These are phyloP conservation scores for Cynocephalus volans DNA, from an alignment of 2,113 vertebrate species.

Conservation along the genomic window DNA sequence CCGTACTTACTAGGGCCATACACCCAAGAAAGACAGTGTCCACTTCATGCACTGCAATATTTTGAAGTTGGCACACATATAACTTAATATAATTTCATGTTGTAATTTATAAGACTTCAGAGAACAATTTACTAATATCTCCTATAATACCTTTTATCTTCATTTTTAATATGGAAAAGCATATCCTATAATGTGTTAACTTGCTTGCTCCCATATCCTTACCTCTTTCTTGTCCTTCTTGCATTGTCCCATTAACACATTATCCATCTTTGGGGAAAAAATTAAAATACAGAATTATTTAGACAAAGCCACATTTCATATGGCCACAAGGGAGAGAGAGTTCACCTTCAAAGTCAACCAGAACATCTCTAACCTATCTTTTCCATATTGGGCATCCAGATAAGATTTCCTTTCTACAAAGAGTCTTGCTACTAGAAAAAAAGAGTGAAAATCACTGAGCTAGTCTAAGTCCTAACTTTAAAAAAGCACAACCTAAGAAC, in stretches of 20 bases:
- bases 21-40: background rate
- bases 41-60: background rate
- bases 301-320: background rate
- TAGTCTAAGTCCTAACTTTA: background rate
- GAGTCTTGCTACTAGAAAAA: background rate
- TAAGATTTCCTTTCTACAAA: background rate
- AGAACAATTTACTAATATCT: background rate
- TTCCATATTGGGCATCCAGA: background rate
- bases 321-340: background rate
- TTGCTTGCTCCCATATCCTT: background rate
- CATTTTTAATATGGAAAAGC: background rate
- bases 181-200: background rate
- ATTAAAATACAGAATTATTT: background rate
- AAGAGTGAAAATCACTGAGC: background rate
- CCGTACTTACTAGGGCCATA: background rate
- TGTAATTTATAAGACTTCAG: background rate
- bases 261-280: background rate
- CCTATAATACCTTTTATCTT: background rate
- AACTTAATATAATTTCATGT: slow-evolving; percentile 30
- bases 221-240: background rate
- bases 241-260: background rate
- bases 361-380: background rate
- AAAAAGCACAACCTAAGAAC: background rate
- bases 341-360: background rate
- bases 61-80: background rate